Evolutionary conservation across 2,888 invertebrate species (phyloP).

Genomic region (Pantelozetes paolii): DNA sequence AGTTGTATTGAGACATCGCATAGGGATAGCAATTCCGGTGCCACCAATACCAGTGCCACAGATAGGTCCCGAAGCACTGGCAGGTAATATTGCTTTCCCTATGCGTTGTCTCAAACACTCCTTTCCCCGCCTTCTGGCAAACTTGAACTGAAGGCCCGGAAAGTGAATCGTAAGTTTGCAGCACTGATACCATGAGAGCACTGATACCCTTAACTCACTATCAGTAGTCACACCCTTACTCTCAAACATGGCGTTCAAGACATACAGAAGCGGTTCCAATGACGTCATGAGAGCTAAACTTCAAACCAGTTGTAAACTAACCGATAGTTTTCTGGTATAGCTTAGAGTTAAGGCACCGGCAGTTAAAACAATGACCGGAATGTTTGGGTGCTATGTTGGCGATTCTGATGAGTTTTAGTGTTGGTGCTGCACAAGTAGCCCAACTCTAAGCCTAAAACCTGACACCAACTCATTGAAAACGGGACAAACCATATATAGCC

Average conservation of each 20-base stretch:
- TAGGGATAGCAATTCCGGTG: constrained; percentile 1
- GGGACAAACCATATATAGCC: constrained; percentile 35
- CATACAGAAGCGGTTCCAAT: background rate
- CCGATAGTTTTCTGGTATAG: background rate
- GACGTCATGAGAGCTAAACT: constrained; percentile 17
- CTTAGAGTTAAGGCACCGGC: background rate
- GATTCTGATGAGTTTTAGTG: background rate
- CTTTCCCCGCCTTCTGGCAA: background rate
- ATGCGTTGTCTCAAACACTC: background rate
- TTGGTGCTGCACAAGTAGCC: background rate
- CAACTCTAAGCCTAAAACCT: background rate
- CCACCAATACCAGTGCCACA: background rate
- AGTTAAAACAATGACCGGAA: background rate
- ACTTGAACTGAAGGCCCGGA: constrained; percentile 25
- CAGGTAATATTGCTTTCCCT: background rate
- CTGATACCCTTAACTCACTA: constrained; percentile 1
- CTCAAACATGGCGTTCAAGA: constrained; percentile 24
- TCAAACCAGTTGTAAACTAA: background rate
- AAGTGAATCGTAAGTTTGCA: background rate
- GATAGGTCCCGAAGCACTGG: background rate
- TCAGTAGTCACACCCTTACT: constrained; percentile 22
- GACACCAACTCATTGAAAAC: constrained; percentile 24
- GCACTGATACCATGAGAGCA: background rate
- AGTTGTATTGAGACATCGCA: background rate
- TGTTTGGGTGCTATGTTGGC: background rate